Conservation (phyloP, 2,113 vertebrate species). For the Rhizomys pruinosus region DNA sequence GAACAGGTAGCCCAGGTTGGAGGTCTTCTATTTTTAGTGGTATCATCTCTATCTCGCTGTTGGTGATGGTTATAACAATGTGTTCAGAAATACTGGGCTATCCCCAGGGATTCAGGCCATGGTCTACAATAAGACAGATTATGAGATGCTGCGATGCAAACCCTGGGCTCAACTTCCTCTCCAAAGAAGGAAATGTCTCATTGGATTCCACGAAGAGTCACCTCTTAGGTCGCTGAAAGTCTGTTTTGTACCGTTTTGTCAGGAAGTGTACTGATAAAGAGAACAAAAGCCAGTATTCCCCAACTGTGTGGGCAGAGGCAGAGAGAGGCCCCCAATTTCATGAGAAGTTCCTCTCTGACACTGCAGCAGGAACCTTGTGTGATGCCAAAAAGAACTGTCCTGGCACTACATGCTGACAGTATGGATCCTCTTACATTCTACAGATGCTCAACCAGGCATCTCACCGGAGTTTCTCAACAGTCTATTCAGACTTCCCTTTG, state of each 20-base stretch:
- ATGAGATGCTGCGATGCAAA: not conserved
- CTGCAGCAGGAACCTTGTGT: not conserved
- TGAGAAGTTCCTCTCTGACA: not conserved
- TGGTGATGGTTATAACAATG: not conserved
- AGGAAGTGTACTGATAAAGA: not conserved
- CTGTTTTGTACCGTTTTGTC: not conserved
- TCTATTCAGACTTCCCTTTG: not conserved
- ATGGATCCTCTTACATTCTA: not conserved
- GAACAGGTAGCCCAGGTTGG: not conserved
- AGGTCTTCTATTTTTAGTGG: slow-evolving; percentile 36
- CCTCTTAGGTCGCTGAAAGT: not conserved
- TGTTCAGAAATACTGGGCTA: not conserved
- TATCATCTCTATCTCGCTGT: not conserved
- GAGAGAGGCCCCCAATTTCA: not conserved
- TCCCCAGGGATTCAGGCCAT: not conserved
- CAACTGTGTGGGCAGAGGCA: not conserved
- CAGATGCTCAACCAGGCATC: not conserved
- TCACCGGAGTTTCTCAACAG: not conserved
- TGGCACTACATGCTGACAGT: not conserved
- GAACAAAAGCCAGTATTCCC: not conserved
- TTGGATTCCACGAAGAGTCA: not conserved
- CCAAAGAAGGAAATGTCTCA: not conserved
- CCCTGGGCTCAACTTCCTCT: slow-evolving; percentile 3
- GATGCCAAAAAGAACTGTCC: not conserved
- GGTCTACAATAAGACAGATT: not conserved